Base-by-base conservation (phyloP, 37 sponge, comb jelly and placozoan genomes). In the Beroe ovata region DNA sequence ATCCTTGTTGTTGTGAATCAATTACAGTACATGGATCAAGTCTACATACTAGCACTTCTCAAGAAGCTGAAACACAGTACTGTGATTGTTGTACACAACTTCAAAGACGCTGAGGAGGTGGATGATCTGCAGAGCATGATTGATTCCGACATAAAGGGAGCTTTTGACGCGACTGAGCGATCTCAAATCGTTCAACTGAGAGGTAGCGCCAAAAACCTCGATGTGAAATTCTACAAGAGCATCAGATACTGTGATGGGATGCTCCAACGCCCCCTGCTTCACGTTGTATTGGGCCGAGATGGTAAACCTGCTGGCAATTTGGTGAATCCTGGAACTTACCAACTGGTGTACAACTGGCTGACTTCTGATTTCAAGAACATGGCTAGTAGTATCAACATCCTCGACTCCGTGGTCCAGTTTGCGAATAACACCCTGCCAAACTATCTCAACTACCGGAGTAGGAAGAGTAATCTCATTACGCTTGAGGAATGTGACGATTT, bases 291-390 rank as follows among this genome's bases (percentile, higher is more conserved):
- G 0, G 84, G 84, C n/a, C 21, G 84, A 54, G 84, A 77, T 35
- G 84, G 84, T 11, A 77, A 77, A 42, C 84, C 84, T 22, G 84
- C 84, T n/a, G 84, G 84, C 26, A 77, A 77, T 29, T 23, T 77
- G 26, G 84, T 77, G 28, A 77, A 77, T 26, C 84, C 84, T 40
- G 84, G 84, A 40, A 77, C 84, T n/a, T 77, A 77, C 38, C 84
- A 77, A 54, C 28, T 77, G 0, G 84, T 77, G 38, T 77, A 77
- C 84, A 77, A 77, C 38, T 77, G 84, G 84, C 84, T 77, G 18
- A 77, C 84, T 42, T 77, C 84, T 8, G 84, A 77, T 35, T 77
- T 77, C 84, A 77, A 77, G 54, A 77, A 77, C 84, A 77, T 77
- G 84, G 84, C 84, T 25, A 77, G 84, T 23, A 77, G 84, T 40